These are phyloP conservation scores for Serrognathus titanus DNA, from an alignment of 2,888 invertebrate genomes.

Conservation along the genomic window DNA sequence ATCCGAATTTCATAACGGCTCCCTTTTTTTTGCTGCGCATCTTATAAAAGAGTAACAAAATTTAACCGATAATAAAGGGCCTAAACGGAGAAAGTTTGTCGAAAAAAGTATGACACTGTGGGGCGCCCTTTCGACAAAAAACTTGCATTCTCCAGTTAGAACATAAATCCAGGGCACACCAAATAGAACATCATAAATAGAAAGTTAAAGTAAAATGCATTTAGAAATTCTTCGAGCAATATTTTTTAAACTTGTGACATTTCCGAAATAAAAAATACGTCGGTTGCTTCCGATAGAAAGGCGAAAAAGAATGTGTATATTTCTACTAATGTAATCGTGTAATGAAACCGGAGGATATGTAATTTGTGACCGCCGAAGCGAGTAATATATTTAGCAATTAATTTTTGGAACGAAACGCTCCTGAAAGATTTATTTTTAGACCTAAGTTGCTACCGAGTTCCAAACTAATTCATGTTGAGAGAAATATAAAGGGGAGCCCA, in stretches of 20 bases:
- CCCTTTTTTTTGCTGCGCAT: constrained; percentile 6
- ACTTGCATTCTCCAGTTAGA: too few species aligned
- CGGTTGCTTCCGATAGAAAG: not conserved
- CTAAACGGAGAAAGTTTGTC: constrained; percentile 11
- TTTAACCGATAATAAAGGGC: constrained; percentile 9
- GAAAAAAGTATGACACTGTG: not conserved
- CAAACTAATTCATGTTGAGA: constrained; percentile 43
- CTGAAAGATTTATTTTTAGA: constrained; percentile 40
- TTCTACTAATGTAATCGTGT: not conserved
- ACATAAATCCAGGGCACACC: too few species aligned
- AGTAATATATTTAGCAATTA: constrained; percentile 40
- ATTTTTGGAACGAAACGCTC: constrained; percentile 34
- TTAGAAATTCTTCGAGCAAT: not conserved
- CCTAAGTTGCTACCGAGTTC: constrained; percentile 37
- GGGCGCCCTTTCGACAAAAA: not conserved
- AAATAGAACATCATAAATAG: not conserved
- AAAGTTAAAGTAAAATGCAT: not conserved
- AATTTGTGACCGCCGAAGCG: constrained; percentile 19
- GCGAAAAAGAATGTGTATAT: too few species aligned
- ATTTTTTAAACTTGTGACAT: too few species aligned
- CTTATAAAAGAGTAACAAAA: constrained; percentile 15
- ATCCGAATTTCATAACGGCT: constrained; percentile 1
- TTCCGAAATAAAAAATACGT: not conserved
- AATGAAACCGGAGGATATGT: constrained; percentile 9
- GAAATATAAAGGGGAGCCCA: constrained; percentile 37